Base-by-base conservation (phyloP, 1,140 invertebrate species). In the Mycetomoellerius zeteki region DNA sequence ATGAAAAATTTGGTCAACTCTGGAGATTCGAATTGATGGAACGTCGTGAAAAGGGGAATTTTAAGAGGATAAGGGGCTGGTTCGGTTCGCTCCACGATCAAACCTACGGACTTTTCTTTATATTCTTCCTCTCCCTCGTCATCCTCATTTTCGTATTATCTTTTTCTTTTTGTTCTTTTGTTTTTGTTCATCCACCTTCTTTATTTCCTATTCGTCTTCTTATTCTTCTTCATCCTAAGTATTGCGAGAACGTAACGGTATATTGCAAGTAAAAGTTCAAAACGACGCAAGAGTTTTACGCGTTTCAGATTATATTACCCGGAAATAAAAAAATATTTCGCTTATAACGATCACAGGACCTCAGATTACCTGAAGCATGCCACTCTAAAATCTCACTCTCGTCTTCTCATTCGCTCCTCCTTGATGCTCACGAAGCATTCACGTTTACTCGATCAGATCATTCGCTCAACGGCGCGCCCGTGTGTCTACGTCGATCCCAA, bases 271-370 rank as follows among this genome's bases (percentile, higher is more conserved):
- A 94, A 95, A 95, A 95, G 92, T 95, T 95, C 92, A 91, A 95
- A 95, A 95, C 94, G 94, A 95, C 94, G 94, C 94, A 95, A 94
- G 90, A 94, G 94, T 88, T 93, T 93, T 94, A 94, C 94, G 94
- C 93, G 93, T 95, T 81, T 95, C 85, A 89, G 90, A 91, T 84
- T 91, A 90, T 91, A 91, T 88, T 94, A 94, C 93, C 93, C 93
- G 92, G 94, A 95, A 95, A 95, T 95, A 95, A 95, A 95, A 95
- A 95, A 95, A 95, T 95, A 95, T 95, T 95, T 95, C 93, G 94
- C 94, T 95, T 95, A 95, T 95, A 95, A 95, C 94, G 95, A 95
- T 95, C 95, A 95, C 95, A 95, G 95, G 95, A 95, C 95, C 95
- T 95, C 95, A 95, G 95, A 95, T 95, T 95, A 95, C 92, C 93